Evolutionary conservation across 2,113 vertebrate genomes (phyloP).

Genomic region (Microcebus tavaratra): DNA sequence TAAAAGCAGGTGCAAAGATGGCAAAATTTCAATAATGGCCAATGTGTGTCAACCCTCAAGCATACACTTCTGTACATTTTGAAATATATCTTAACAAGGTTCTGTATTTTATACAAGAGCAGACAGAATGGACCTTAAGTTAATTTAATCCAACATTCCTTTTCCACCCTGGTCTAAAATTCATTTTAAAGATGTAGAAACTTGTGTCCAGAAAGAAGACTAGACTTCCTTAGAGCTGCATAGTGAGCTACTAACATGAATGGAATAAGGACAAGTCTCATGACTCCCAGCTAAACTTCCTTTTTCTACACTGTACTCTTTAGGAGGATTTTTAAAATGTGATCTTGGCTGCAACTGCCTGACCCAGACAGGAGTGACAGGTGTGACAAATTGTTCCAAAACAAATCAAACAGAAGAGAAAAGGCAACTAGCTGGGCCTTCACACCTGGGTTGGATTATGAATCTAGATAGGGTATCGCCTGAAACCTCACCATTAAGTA

Average conservation of each 20-base stretch:
- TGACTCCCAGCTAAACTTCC: not conserved
- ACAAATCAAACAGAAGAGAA: not conserved
- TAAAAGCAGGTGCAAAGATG: not conserved
- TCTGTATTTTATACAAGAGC: not conserved
- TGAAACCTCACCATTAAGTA: not conserved
- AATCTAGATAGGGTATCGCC: not conserved
- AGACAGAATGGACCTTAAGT: not conserved
- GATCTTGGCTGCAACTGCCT: not conserved
- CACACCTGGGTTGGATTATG: not conserved
- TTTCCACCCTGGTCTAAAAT: not conserved
- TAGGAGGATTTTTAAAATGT: not conserved
- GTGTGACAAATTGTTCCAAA: not conserved
- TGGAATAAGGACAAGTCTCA: not conserved
- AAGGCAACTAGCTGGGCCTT: not conserved
- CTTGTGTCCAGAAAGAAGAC: not conserved
- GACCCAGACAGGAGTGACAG: not conserved
- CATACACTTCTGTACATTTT: not conserved
- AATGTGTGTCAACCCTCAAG: not conserved
- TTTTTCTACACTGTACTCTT: not conserved
- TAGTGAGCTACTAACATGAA: not conserved
- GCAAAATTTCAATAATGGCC: not conserved
- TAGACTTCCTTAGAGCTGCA: not conserved
- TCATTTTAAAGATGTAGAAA: not conserved
- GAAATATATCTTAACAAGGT: not conserved
- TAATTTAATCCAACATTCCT: not conserved